Percentiles rank a stretch among this genome's conserved stretches.
phyloP scores from a whole-genome alignment of 2,888 invertebrate genomes.

The Melanargia galathea region DNA sequence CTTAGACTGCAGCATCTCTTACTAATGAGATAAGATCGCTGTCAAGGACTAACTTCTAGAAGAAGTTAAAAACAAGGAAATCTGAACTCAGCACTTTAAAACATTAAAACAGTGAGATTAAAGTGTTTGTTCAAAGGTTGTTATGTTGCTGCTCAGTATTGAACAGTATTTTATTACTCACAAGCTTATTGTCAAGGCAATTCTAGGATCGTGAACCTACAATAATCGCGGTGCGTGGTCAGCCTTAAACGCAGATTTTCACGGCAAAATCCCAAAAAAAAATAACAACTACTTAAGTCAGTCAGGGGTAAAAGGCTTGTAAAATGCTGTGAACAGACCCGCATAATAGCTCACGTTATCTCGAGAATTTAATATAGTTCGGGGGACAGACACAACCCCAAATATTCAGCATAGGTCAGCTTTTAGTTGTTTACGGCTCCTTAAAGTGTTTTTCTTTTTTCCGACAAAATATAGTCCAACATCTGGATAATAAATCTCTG shows the following conservation, averaged over 20 bases:
- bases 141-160: too few relatives aligned
- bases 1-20: too few relatives aligned
- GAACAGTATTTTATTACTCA: too few relatives aligned
- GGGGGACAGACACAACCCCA: conserved; percentile 18
- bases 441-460: conserved; percentile 21
- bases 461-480: conserved; percentile 5
- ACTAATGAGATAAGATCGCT: too few relatives aligned
- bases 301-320: conserved; percentile 8
- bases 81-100: too few relatives aligned
- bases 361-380: conserved; percentile 25
- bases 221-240: too few relatives aligned
- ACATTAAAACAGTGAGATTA: too few relatives aligned
- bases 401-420: conserved; percentile 22
- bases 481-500: conserved; percentile 9
- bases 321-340: conserved; percentile 18
- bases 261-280: conserved; percentile 3
- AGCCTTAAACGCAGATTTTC: not conserved
- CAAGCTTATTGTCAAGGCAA: too few relatives aligned
- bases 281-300: not conserved
- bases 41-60: too few relatives aligned
- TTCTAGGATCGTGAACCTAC: too few relatives aligned
- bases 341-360: conserved; percentile 20
- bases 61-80: too few relatives aligned
- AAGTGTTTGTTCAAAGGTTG: too few relatives aligned
- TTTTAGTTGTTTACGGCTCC: conserved; percentile 16